Conservation (phyloP, 2,113 vertebrate species). For the Upupa epops region DNA sequence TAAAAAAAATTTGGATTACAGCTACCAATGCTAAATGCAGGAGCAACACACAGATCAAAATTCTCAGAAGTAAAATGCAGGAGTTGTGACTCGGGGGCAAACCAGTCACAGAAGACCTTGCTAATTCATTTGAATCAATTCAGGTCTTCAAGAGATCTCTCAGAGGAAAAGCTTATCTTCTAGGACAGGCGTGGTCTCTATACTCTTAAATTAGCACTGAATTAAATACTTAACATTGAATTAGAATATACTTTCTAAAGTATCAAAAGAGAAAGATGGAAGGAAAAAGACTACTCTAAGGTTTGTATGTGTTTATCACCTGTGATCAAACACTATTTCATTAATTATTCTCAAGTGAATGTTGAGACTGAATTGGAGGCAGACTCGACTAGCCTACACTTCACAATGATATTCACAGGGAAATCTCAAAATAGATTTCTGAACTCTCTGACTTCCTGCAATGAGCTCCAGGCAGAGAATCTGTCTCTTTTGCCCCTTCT, state of each 20-base stretch:
- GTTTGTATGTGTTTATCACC: not conserved
- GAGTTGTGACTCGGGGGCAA: not conserved
- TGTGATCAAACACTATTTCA: not conserved
- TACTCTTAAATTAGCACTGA: not conserved
- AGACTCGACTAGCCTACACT: not conserved
- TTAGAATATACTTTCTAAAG: not conserved
- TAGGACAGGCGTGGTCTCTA: not conserved
- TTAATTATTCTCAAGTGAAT: not conserved
- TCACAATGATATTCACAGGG: not conserved
- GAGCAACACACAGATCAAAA: not conserved
- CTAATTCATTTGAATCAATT: not conserved
- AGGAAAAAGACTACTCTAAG: not conserved
- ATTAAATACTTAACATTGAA: not conserved
- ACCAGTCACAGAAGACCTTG: not conserved
- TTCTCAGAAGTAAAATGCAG: not conserved
- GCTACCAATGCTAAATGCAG: not conserved
- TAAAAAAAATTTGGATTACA: not conserved
- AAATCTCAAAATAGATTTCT: not conserved
- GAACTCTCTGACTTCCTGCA: not conserved
- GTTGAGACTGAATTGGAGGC: not conserved
- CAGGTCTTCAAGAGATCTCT: not conserved
- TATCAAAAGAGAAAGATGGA: not conserved
- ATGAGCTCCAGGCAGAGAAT: not conserved
- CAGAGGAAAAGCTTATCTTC: not conserved
- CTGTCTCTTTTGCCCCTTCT: not conserved